Evolutionary conservation across 1,140 invertebrate species (phyloP), one percentile per base, ranked within the genome.

Genomic region (Aphaenogaster floridana): DNA sequence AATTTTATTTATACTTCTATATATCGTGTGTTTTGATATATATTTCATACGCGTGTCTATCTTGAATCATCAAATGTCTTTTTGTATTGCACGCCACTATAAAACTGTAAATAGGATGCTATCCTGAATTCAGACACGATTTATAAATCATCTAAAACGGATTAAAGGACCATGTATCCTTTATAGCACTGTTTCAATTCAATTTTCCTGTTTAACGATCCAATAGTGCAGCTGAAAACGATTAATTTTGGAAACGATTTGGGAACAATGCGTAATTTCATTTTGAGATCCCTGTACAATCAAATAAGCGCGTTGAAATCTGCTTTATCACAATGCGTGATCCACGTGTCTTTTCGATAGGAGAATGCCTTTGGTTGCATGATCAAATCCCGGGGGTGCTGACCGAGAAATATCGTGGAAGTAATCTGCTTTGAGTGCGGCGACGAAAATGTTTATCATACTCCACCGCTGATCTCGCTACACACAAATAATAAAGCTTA

Each of bases 401-500:
- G 5, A 28, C 42, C 80, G 8, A 48, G 42, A 72, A 76, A 84
- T 61, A 61, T 74, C 39, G 15, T 66, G 69, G 69, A 61, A 76
- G 57, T 84, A 84, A 84, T 84, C 69, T 76, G 80, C 80, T 74
- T 84, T 76, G 68, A 74, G 48, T 11, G 13, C 48, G 28, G 13
- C 69, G 54, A 76, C 80, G 54, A 84, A 76, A 84, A 84, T 84
- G 80, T 84, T 76, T 61, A 61, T 76, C 80, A 72, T 61, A 76
- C 54, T 48, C 28, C 54, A 15, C 39, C 4, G 42, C 17, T 76
- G 80, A 84, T 84, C 66, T 69, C 69, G 45, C 69, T 74, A 63
- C 11, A 2, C 69, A 61, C 80, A 50, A 84, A 84, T 84, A 84
- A 84, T 84, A 84, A 83, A 76, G 39, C 80, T 84, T 84, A 76